Base-by-base conservation (phyloP, 2,888 invertebrate genomes). In the Oscheius sp. region DNA sequence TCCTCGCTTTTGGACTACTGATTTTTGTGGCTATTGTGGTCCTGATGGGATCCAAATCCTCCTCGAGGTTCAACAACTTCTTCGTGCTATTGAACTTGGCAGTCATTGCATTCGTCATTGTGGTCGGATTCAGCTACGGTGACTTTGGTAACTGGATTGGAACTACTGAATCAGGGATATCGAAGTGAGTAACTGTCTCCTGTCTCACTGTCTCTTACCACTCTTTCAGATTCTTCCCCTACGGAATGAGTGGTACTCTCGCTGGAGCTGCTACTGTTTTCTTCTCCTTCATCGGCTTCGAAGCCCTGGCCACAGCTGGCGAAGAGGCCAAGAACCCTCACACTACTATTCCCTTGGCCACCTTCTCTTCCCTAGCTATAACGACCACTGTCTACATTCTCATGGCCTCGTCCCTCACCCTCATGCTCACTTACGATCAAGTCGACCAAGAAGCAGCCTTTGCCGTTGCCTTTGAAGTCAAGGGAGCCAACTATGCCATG, bases 101-200 rank as follows among this genome's bases (percentile, higher is more conserved):
- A 81, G 89, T 90, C n/a, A 87, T 91, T 32, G 42, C 85, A 2
- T 89, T 90, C 68, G 86, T 90, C 13, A 89, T 89, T 57, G 84
- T 87, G 42, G 92, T 94, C 11, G 96, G 96, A 0, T 93, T 95
- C 87, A 93, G 93, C 89, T 94, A 94, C 88, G 95, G 95, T 0
- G 93, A 95, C 85, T 90, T 93, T 11, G 90, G 91, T 10, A 95
- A 96, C 88, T 96, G 96, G 96, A 53, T 73, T 1, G 79, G 80
- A 13, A 70, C 73, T 1, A 59, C 74, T 51, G 57, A 68, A 1
- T 60, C 71, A 21, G 79, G 82, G n/a, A 53, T 62, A 0, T 79
- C 78, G 2, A 77, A 60, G 55, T 82, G 5, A 72, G n/a, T 53
- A 53, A 53, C 42, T 42, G 42, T 42, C 42, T 42, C 42, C 4